Base-by-base conservation (phyloP, 2,888 invertebrate genomes). In the Drosophila trichaetosa region DNA sequence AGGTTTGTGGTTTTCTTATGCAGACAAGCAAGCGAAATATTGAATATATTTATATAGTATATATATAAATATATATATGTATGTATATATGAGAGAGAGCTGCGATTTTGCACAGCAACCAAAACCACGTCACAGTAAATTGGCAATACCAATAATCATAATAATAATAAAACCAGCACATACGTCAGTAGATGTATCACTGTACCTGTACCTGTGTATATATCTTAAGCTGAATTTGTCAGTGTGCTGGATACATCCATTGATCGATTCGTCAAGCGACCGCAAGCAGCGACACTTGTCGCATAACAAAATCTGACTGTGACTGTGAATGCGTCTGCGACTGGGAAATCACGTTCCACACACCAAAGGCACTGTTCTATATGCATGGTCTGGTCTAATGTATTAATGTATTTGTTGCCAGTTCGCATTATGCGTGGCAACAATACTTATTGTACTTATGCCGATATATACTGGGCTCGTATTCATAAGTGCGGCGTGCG, bases 361-460 rank as follows among this genome's bases (percentile, higher is more conserved):
- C 46, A 46, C 46, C 46, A 24, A 46, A 16, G 69, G 46, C 63
- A 67, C 73, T 73, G 60, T 71, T 77, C 77, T 71, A 76, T 70
- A 69, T 76, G 73, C 69, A 65, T 36, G 58, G 38, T 57, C 60
- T 46, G 58, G 53, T 73, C 54, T 66, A 69, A 68, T 79, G 58
- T 63, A 59, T 61, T 63, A 69, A 68, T 79, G 58, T 63, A 59
- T 61, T 66, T 62, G 65, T 72, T 38, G 66, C 60, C 60, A 64
- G 63, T 54, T 66, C 52, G 58, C 69, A 82, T 87, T 82, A 80
- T 87, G 85, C 80, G 79, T 79, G 85, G 75, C 82, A 87, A 82
- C 79, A 71, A 80, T 87, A 87, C 80, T 84, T 79, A 87, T 76
- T 84, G 65, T 68, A 46, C 46, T 21, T 38, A 38, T 31, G 6